Conservation (phyloP, 2,113 vertebrate species). For the Chloropsis hardwickii region DNA sequence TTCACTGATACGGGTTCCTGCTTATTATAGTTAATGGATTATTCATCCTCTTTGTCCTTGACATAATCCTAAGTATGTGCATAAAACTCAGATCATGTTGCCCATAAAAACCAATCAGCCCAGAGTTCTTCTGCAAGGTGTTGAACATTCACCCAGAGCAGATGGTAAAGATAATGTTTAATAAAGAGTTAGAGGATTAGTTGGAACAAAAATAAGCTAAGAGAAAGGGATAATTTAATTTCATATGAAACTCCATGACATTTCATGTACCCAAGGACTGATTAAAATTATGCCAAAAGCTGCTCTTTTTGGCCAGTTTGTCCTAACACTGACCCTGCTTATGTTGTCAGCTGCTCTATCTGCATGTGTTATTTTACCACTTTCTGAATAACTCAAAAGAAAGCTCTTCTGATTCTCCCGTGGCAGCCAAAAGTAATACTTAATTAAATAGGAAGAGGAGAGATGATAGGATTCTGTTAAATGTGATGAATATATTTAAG, state of each 20-base stretch:
- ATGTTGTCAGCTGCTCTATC: slow-evolving; percentile 28
- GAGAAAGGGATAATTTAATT: slow-evolving; percentile 73
- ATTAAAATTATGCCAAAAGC: slow-evolving; percentile 65
- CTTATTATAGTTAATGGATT: slow-evolving; percentile 77
- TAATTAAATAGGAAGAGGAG: slow-evolving; percentile 67
- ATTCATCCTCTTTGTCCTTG: slow-evolving; percentile 78
- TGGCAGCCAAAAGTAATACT: slow-evolving; percentile 62
- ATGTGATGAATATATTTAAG: slow-evolving; percentile 67
- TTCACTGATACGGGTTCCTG: slow-evolving; percentile 62
- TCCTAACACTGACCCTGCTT: slow-evolving; percentile 49
- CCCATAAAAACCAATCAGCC: slow-evolving; percentile 71
- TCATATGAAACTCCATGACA: slow-evolving; percentile 71
- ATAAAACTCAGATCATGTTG: slow-evolving; percentile 75
- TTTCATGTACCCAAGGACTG: slow-evolving; percentile 68
- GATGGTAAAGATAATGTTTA: slow-evolving; percentile 83
- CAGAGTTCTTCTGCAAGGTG: slow-evolving; percentile 66
- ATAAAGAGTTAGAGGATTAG: slow-evolving; percentile 78
- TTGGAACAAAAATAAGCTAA: slow-evolving; percentile 72
- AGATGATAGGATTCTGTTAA: slow-evolving; percentile 65
- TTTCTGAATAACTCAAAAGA: slow-evolving; percentile 66
- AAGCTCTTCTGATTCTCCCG: slow-evolving; percentile 59
- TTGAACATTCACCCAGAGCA: slow-evolving; percentile 70
- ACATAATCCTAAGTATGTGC: slow-evolving; percentile 72
- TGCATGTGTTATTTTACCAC: slow-evolving; percentile 20
- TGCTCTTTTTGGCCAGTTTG: slow-evolving; percentile 48